Evolutionary conservation across 2,113 vertebrate species (phyloP).

Genomic region (Sebastes schlegelii): DNA sequence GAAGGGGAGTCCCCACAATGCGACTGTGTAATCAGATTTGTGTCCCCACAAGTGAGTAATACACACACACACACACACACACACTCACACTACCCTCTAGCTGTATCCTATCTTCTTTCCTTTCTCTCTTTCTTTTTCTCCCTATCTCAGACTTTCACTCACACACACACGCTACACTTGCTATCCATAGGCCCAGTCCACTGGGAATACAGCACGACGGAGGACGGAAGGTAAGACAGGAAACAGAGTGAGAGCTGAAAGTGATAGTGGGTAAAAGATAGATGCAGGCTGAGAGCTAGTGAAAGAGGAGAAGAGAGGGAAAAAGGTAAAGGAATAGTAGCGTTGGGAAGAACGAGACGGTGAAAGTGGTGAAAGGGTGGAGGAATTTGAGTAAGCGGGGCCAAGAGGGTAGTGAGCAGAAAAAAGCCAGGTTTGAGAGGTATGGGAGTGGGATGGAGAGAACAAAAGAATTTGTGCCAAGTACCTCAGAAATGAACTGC

Average conservation of each 20-base stretch:
- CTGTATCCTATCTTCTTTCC: too few relatives aligned
- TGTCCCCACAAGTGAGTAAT: background rate
- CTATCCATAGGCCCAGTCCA: slow-evolving; percentile 40
- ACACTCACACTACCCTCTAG: too few relatives aligned
- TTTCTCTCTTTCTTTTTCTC: too few relatives aligned
- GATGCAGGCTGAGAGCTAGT: slow-evolving; percentile 31
- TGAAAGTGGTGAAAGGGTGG: slow-evolving; percentile 19
- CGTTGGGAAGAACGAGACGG: slow-evolving; percentile 18
- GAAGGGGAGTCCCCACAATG: background rate
- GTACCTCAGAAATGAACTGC: slow-evolving; percentile 41
- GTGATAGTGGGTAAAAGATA: slow-evolving; percentile 56
- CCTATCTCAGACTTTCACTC: background rate
- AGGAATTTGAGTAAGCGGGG: slow-evolving; percentile 37
- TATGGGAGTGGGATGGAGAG: slow-evolving; percentile 21
- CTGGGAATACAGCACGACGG: slow-evolving; percentile 32
- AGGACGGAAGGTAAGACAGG: slow-evolving; percentile 40
- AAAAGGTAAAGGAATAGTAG: background rate
- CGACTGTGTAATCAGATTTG: background rate
- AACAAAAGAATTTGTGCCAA: slow-evolving; percentile 31
- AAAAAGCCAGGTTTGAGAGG: slow-evolving; percentile 30
- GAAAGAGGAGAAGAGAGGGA: slow-evolving; percentile 31
- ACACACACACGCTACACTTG: background rate
- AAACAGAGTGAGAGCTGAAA: slow-evolving; percentile 52
- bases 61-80: slow-evolving; percentile 3
- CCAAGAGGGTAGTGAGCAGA: slow-evolving; percentile 30